A percentile compares a stretch with the other conserved stretches of the same genome.
Evolutionary conservation across 2,888 invertebrate genomes (phyloP).

Genomic region (Ceraclea dissimilis): DNA sequence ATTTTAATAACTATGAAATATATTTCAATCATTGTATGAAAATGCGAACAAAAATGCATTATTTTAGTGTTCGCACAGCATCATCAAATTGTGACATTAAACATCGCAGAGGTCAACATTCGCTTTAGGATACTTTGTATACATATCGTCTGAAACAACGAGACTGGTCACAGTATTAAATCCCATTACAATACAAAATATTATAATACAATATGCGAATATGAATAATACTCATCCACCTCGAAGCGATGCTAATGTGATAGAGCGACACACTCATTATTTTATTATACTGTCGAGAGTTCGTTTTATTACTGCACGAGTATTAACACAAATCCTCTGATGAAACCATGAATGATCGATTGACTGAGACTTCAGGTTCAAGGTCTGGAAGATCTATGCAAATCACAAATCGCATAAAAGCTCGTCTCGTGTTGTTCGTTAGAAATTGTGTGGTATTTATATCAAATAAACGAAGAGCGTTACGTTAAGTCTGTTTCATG

Average conservation of each 20-base stretch:
- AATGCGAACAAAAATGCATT: too few relatives aligned
- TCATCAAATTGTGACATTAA: too few relatives aligned
- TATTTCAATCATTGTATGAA: too few relatives aligned
- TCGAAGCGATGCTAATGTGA: constrained; percentile 18
- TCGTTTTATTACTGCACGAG: not conserved
- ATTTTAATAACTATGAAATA: too few relatives aligned
- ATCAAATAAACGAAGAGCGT: too few relatives aligned
- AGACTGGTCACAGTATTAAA: constrained; percentile 14
- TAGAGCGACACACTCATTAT: constrained; percentile 16
- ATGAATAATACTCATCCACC: not conserved
- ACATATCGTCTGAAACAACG: not conserved
- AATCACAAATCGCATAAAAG: constrained; percentile 6
- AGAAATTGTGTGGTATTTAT: not conserved
- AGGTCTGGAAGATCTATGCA: constrained; percentile 15
- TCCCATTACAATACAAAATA: constrained; percentile 3
- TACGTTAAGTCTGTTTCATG: too few relatives aligned
- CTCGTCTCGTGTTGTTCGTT: not conserved
- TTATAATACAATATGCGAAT: too few relatives aligned
- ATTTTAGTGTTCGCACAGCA: too few relatives aligned
- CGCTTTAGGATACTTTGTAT: too few relatives aligned
- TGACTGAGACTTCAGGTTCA: constrained; percentile 9
- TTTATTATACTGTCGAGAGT: too few relatives aligned
- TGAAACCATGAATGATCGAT: constrained; percentile 10
- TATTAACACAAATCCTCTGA: constrained; percentile 10
- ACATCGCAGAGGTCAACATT: too few relatives aligned